Base-by-base conservation (phyloP, 2,113 vertebrate genomes). In the Zingel zingel region DNA sequence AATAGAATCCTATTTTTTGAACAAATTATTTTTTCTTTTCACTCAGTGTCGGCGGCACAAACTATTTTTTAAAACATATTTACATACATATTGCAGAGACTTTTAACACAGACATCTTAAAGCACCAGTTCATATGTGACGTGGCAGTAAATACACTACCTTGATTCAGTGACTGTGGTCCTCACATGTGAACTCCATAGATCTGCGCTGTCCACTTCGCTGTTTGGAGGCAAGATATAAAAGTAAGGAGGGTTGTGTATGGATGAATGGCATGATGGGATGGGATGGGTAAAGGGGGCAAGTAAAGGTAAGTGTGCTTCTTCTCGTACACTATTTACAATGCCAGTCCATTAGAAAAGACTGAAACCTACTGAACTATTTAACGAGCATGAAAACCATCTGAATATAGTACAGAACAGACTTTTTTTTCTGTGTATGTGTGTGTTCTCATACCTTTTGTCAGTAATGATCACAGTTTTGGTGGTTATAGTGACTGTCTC, bases 251-350 rank as follows among this genome's bases (percentile, higher is more conserved):
- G 23, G 64, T 7, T 25, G 61, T 13, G 68, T 73, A 18, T 51
- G 50, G 72, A 85, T 84, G 66, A 79, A 83, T 50, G 61, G 58
- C 54, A 77, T 39, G 61, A 90, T 70, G 73, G 64, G 61, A 67
- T 74, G 43, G 87, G 57, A 67, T 74, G 36, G 86, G 57, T 77
- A 90, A 68, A 67, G 54, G 63, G 86, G 83, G 47, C 89, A 90
- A 80, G 79, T 65, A 86, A 79, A 87, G 92, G 91, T 90, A 72
- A 89, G 73, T 18, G 84, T 82, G 79, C 78, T 80, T 86, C 74
- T 81, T 84, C 92, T 91, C 91, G 92, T 90, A 70, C 82, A 93
- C 72, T 90, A 93, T 94, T 94, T 90, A 92, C 77, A 62, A 62
- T 45, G 54, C 30, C 58, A 72, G 50, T 72, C 86, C 82, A 86